Conservation (phyloP, 2,797 vertebrate species). For the Molothrus ater region DNA sequence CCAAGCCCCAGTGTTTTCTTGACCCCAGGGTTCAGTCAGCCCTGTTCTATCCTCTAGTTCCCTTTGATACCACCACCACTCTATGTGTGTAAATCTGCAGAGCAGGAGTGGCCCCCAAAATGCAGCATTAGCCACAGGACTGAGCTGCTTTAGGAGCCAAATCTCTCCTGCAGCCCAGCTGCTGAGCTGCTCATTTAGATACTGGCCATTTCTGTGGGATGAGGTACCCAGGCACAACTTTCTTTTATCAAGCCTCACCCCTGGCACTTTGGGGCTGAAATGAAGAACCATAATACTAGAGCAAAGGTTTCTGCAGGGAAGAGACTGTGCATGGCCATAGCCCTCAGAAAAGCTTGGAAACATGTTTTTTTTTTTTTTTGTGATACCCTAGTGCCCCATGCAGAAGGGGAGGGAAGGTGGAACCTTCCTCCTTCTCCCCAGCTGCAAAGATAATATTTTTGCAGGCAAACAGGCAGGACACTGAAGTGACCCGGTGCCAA, state of each 20-base stretch:
- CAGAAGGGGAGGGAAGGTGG: not conserved
- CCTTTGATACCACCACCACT: not conserved
- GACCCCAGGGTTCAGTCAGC: not conserved
- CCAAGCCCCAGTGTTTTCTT: not conserved
- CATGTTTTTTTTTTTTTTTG: rapidly evolving
- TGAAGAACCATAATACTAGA: not conserved
- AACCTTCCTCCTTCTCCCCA: not conserved
- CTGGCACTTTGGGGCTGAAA: not conserved
- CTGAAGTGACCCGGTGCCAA: not conserved
- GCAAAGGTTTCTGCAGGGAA: not conserved
- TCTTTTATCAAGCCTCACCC: not conserved
- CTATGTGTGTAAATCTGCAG: rapidly evolving
- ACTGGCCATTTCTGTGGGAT: not conserved
- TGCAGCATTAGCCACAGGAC: not conserved
- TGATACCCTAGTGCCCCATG: not conserved
- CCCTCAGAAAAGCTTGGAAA: not conserved
- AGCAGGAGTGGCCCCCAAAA: rapidly evolving
- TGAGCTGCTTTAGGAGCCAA: not conserved
- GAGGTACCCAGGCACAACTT: not conserved
- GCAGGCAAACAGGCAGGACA: slow-evolving; percentile 53
- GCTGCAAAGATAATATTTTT: slow-evolving; percentile 73
- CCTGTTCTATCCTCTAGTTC: not conserved
- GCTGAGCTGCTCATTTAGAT: not conserved
- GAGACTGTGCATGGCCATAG: rapidly evolving
- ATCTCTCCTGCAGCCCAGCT: not conserved